Base-by-base conservation (phyloP, 2,888 invertebrate species). In the Ochropacha duplaris region DNA sequence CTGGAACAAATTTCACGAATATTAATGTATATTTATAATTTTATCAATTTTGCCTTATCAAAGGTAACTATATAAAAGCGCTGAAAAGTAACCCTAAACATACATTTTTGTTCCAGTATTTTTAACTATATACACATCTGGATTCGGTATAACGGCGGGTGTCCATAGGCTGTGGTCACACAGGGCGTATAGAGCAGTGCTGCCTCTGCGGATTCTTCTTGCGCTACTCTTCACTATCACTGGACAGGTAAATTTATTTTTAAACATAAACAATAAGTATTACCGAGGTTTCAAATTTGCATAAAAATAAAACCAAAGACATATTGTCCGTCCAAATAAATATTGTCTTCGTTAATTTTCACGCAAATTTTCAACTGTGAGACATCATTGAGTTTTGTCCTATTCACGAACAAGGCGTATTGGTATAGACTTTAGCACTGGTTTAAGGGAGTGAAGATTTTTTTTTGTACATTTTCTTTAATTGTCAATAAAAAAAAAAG, bases 151-250 rank as follows among this genome's bases (percentile, higher is more conserved):
- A 65, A 97, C 97, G 14, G 97, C 96, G 6, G 97, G 97, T 54
- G 97, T 95, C 1, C 97, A 97, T 79, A 93, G 97, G 60, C 90
- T 97, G 61, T 97, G 97, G 97, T 96, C 96, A 0, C 97, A 97
- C 78, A 93, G 95, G 66, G 95, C 96, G 0, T 97, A 96, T 84
- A 95, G 95, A 70, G 97, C 96, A 9, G 94, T 93, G 64, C 92
- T 95, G 88, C 96, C 96, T 0, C 88, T 97, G 62, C 88, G 96
- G 59, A 82, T 96, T 54, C 77, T 97, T 22, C 90, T 97, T 54
- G 94, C 95, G 11, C 80, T 96, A 55, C 93, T 97, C 31, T 97
- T 97, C 81, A 96, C 97, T 3, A 94, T 96, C 62, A 95, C 96
- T 2, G 97, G 97, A 64, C 97, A 97, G 94, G 96, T 96, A 83